Conservation (phyloP, 2,888 invertebrate species). For the Microctonus hyperodae region DNA sequence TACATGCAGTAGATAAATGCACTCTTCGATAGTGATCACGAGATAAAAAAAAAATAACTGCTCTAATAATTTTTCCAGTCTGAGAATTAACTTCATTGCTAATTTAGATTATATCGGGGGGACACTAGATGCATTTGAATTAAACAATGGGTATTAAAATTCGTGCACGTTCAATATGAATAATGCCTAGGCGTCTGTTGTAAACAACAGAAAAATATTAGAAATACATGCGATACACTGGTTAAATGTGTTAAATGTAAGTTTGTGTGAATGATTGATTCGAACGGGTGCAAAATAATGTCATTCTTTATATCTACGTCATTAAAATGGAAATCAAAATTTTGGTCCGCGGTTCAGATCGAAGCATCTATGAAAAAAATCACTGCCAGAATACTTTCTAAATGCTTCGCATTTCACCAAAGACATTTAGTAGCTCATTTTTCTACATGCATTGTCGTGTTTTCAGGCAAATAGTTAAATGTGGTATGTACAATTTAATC, state of each 20-base stretch:
- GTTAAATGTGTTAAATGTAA: neutral
- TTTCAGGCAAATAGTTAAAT: constrained; percentile 33
- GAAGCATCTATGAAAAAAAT: constrained; percentile 58
- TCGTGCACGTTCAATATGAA: neutral
- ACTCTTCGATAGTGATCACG: constrained; percentile 30
- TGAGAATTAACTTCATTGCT: constrained; percentile 21
- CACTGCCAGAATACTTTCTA: constrained; percentile 61
- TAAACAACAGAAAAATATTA: no score
- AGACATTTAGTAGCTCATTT: constrained; percentile 60
- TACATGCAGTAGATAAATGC: constrained; percentile 20
- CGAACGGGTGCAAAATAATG: neutral
- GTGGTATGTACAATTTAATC: constrained; percentile 16
- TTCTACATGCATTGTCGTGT: constrained; percentile 62
- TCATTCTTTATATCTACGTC: constrained; percentile 34
- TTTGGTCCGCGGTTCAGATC: constrained; percentile 58
- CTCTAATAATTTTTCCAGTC: constrained; percentile 28
- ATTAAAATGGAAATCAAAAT: constrained; percentile 54
- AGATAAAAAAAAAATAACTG: constrained; percentile 15
- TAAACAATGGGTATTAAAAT: neutral
- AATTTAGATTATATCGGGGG: neutral
- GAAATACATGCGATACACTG: no score
- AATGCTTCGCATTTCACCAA: constrained; percentile 61
- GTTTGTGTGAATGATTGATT: neutral
- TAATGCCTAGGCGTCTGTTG: no score
- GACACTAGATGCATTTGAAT: neutral